A percentile compares a stretch with the other conserved stretches of the same genome.
These are phyloP conservation scores for Scaptomyza pallida DNA, from an alignment of 1,140 invertebrate genomes.

Conservation along the genomic window DNA sequence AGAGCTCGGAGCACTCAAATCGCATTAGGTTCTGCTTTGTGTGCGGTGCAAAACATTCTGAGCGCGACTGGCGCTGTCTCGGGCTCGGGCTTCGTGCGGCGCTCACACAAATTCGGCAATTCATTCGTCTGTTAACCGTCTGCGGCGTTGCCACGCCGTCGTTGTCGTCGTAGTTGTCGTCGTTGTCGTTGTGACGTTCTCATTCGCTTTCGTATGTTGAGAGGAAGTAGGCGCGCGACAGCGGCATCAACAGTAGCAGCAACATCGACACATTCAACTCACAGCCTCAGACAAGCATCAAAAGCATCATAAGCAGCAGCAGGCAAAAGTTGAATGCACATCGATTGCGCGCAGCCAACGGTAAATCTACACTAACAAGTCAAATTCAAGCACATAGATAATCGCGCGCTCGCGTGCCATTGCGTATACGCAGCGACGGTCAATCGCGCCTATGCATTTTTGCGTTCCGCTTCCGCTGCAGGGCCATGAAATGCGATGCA, in stretches of 20 bases:
- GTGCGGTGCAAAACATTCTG: slow-evolving; percentile 31
- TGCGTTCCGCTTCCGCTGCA: slow-evolving; percentile 55
- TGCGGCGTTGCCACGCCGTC: slow-evolving; percentile 63
- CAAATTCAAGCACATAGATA: neutral
- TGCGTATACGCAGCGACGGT: slow-evolving; percentile 72
- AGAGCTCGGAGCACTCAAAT: slow-evolving; percentile 14
- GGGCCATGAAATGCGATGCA: slow-evolving; percentile 55
- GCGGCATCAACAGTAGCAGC: slow-evolving; percentile 33
- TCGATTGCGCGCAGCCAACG: slow-evolving; percentile 55
- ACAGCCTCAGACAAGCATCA: slow-evolving; percentile 1
- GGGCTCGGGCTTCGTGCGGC: slow-evolving; percentile 72
- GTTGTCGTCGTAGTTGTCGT: slow-evolving; percentile 11
- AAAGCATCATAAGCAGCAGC: slow-evolving; percentile 7
- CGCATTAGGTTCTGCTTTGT: slow-evolving; percentile 22
- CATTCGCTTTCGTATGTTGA: slow-evolving; percentile 70
- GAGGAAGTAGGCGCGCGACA: slow-evolving; percentile 69
- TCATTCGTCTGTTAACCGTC: slow-evolving; percentile 79
- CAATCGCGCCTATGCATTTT: slow-evolving; percentile 36
- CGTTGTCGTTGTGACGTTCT: slow-evolving; percentile 38
- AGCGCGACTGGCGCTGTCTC: slow-evolving; percentile 49
- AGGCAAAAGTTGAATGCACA: slow-evolving; percentile 30
- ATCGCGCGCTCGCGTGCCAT: slow-evolving; percentile 59
- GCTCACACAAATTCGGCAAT: slow-evolving; percentile 75
- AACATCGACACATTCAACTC: neutral
- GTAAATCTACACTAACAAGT: slow-evolving; percentile 33